Conservation (phyloP, 2,113 vertebrate genomes). For the Mionectes macconnelli region DNA sequence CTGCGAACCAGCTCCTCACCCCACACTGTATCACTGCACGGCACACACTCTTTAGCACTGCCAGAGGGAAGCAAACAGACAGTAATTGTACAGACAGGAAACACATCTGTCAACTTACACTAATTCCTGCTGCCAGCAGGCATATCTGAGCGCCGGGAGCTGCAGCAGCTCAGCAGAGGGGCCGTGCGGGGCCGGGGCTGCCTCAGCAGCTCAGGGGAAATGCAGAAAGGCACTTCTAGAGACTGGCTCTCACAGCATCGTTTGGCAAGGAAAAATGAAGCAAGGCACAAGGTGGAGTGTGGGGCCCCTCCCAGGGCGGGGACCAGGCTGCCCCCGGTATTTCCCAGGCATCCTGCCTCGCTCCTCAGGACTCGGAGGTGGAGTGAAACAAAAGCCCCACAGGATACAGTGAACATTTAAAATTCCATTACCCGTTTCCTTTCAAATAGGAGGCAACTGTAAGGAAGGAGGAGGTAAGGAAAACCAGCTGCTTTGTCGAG, state of each 20-base stretch:
- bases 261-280: neutral
- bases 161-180: neutral
- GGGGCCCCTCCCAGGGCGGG: neutral
- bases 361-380: neutral
- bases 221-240: neutral
- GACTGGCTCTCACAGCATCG: neutral
- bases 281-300: neutral
- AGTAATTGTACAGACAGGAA: constrained; percentile 62
- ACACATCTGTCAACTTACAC: constrained; percentile 59
- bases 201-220: neutral
- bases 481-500: neutral
- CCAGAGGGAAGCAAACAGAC: constrained; percentile 62
- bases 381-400: neutral
- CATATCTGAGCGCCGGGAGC: neutral
- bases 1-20: constrained; percentile 59
- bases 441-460: neutral
- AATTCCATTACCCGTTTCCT: constrained; percentile 1
- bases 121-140: constrained; percentile 60
- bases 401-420: neutral
- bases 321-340: neutral
- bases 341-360: neutral
- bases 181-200: neutral
- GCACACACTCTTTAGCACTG: constrained; percentile 30
- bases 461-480: neutral
- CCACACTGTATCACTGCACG: neutral